Conservation (phyloP, 2,797 vertebrate species). For the Gallinago solitaria region DNA sequence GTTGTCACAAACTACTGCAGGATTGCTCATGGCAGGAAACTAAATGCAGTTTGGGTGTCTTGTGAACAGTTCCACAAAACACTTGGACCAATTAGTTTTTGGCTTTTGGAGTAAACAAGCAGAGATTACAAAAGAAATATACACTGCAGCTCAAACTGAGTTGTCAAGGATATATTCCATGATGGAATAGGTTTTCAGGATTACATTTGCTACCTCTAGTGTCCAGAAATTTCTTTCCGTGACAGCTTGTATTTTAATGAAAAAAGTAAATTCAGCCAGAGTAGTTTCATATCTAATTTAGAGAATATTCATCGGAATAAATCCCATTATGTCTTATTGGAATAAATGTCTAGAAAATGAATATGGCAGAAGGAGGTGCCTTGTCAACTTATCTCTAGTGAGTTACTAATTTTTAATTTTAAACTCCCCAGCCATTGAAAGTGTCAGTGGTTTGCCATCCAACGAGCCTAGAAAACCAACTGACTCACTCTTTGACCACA, state of each 20-base stretch:
- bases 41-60: background rate
- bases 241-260: background rate
- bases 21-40: background rate
- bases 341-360: background rate
- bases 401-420: background rate
- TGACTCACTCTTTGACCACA: slow-evolving; percentile 30
- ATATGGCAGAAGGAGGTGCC: background rate
- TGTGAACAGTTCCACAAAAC: background rate
- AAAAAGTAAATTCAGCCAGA: background rate
- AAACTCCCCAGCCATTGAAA: background rate
- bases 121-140: background rate
- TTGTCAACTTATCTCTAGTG: background rate
- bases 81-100: background rate
- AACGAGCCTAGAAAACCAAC: slow-evolving; percentile 30
- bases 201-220: background rate
- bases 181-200: background rate
- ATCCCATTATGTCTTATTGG: background rate
- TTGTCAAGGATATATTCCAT: background rate
- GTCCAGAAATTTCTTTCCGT: background rate
- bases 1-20: background rate
- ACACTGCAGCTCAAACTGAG: background rate
- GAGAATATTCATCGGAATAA: background rate
- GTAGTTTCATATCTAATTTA: background rate
- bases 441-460: slow-evolving; percentile 39
- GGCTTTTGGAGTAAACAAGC: background rate